These are phyloP conservation scores for Parotia lawesii DNA, from an alignment of 2,113 vertebrate genomes.

Conservation along the genomic window DNA sequence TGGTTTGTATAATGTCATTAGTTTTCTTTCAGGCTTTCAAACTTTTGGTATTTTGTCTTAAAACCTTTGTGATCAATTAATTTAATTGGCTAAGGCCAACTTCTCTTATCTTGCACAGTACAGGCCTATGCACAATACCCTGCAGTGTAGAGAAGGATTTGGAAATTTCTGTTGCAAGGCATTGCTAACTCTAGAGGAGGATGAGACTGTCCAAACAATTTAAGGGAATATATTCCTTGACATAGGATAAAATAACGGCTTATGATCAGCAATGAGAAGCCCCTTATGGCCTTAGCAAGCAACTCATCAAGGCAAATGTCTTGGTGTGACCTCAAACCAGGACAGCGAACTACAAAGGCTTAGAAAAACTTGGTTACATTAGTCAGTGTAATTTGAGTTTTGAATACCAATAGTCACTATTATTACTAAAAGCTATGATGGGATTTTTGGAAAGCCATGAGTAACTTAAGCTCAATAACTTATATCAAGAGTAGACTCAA, in stretches of 20 bases:
- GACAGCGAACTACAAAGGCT: background rate
- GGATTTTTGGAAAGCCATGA: background rate
- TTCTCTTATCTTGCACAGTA: background rate
- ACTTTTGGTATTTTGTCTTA: background rate
- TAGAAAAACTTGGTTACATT: background rate
- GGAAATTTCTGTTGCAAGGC: background rate
- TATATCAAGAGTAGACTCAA: background rate
- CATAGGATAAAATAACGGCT: background rate
- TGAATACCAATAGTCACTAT: background rate
- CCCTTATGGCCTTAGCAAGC: background rate
- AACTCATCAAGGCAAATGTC: background rate
- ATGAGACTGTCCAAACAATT: background rate
- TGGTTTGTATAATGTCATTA: background rate
- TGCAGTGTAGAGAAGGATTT: accelerated
- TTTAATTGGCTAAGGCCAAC: background rate
- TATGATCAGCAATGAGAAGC: background rate
- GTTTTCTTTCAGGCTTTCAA: background rate
- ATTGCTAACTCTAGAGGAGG: background rate
- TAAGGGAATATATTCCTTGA: background rate
- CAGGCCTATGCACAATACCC: background rate
- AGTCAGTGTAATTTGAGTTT: background rate
- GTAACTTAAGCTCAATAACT: background rate
- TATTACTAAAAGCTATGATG: background rate
- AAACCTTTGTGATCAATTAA: background rate
- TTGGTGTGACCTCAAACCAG: too few relatives aligned